Evolutionary conservation across 2,888 invertebrate species (phyloP).

Genomic region (Troglohyphantes excavatus): DNA sequence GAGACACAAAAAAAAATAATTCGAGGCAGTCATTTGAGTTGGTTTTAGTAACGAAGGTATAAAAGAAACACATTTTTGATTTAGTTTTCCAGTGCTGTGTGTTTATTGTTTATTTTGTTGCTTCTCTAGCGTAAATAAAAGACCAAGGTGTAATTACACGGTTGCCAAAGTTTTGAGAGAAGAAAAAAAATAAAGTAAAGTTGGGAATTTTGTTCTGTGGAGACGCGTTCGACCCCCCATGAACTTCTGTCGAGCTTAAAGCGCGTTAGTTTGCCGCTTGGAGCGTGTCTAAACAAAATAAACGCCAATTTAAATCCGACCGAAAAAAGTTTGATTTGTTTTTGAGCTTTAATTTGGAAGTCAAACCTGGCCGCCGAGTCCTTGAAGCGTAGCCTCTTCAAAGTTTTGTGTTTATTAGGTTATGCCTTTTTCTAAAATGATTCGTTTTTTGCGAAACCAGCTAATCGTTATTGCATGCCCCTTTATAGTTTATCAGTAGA

Average conservation of each 20-base stretch:
- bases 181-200: slow-evolving; percentile 25
- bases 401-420: slow-evolving; percentile 10
- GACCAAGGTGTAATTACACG: slow-evolving; percentile 76
- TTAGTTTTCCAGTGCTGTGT: slow-evolving; percentile 16
- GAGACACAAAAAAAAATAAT: too few species aligned
- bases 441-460: too few species aligned
- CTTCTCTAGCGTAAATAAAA: slow-evolving; percentile 67
- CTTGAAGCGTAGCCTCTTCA: slow-evolving; percentile 29
- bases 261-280: background rate
- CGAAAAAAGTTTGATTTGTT: slow-evolving; percentile 70
- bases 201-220: too few species aligned
- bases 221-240: slow-evolving; percentile 20
- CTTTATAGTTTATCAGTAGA: too few species aligned
- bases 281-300: slow-evolving; percentile 62
- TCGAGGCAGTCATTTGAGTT: too few species aligned
- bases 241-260: slow-evolving; percentile 35
- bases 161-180: slow-evolving; percentile 64
- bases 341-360: slow-evolving; percentile 65
- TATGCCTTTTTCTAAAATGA: too few species aligned
- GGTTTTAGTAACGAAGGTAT: background rate
- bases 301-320: background rate
- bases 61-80: slow-evolving; percentile 43
- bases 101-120: slow-evolving; percentile 66
- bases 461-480: too few species aligned
- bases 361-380: background rate